Base-by-base conservation (phyloP, 64 coral and sea anemone genomes). In the Astreopora myriophthalma region DNA sequence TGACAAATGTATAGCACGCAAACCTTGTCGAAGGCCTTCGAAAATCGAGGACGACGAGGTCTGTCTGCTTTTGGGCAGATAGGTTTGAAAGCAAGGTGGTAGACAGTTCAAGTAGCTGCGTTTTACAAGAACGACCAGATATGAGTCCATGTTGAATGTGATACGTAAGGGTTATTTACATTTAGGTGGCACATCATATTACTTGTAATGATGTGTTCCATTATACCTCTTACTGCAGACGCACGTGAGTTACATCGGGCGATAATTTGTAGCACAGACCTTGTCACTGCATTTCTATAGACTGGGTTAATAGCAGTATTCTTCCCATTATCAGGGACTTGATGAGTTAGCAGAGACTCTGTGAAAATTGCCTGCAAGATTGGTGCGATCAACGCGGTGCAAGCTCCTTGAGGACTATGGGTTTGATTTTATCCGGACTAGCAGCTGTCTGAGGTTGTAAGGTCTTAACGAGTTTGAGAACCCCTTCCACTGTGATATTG, bases 191-290 rank as follows among this genome's bases (percentile, higher is more conserved):
- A 37, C 48, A 73, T 65, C 35, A 92, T 63, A 1, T 17, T 37
- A 17, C 71, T 94, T 25, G 85, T 87, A 24, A 94, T 79, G 33
- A 94, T 82, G 44, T 94, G 63, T 37, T 88, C 85, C 67, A 88
- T 79, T 1, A 94, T 29, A 34, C 86, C 76, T 29, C 74, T 83
- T 55, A 16, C 31, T 76, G 19, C 37, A 89, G 8, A 92, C 86
- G 48, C 69, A 92, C 0, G 90, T 92, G 58, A 92, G 71, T 22
- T 76, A 89, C 1, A 87, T 94, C 27, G 86, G 74, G 10, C 39
- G 16, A 65, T 93, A 93, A 42, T 88, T 93, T 5, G 26, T 17
- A 29, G 74, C 8, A 71, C 14, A n/a, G 34, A 67, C 32, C 55
- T 84, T 93, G 70, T 76, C 72, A 44, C 38, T n/a, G n/a, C 69